These are phyloP conservation scores for Peucedramus taeniatus DNA, from an alignment of 2,113 vertebrate species.

Conservation along the genomic window DNA sequence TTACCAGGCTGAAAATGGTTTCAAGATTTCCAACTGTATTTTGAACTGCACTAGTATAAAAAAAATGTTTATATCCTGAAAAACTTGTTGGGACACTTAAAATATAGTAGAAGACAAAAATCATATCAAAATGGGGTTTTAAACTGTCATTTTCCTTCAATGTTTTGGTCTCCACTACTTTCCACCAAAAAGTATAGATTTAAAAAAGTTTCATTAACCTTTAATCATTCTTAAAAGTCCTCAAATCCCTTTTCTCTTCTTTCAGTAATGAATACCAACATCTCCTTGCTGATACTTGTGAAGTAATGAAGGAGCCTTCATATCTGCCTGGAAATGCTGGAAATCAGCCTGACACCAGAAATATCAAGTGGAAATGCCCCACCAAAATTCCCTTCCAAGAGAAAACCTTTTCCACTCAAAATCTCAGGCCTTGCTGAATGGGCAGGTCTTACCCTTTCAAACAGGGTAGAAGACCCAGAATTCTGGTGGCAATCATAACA, in stretches of 20 bases:
- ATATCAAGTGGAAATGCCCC: neutral
- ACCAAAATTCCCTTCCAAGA: neutral
- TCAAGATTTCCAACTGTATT: neutral
- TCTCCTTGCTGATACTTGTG: neutral
- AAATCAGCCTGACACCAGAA: neutral
- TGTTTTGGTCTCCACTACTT: neutral
- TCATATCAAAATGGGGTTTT: neutral
- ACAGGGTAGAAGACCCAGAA: neutral
- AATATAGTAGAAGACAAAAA: neutral
- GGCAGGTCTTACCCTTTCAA: neutral
- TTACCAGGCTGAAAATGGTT: neutral
- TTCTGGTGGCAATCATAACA: neutral
- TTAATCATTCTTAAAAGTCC: neutral
- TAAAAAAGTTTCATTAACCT: neutral
- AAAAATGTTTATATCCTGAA: neutral
- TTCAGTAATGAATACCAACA: neutral
- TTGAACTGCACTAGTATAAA: neutral
- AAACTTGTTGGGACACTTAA: neutral
- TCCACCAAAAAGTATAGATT: neutral
- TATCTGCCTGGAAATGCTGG: neutral
- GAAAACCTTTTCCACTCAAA: neutral
- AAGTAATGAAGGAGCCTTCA: neutral
- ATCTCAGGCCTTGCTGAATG: neutral
- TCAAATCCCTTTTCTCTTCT: neutral
- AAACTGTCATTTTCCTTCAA: neutral